phyloP scores from a whole-genome alignment of 2,113 vertebrate species.

The Coregonus clupeaformis region DNA sequence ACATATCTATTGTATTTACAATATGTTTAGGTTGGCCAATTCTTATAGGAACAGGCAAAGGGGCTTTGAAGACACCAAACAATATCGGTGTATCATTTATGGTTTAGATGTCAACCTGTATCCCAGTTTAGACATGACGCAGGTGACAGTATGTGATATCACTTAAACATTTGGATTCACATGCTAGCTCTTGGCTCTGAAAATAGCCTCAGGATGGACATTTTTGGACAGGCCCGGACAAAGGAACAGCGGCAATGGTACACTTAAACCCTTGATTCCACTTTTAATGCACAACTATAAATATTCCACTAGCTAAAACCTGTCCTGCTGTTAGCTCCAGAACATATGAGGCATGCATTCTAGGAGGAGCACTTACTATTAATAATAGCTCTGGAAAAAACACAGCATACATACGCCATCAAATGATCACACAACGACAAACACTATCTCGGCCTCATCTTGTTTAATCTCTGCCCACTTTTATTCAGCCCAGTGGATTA shows the following conservation, averaged over 20 bases:
- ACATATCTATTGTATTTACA: not conserved
- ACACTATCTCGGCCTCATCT: not conserved
- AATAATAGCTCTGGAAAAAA: conserved; percentile 56
- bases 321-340: conserved; percentile 59
- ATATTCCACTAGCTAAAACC: conserved; percentile 75
- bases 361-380: conserved; percentile 61
- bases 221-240: conserved; percentile 80
- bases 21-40: conserved; percentile 8
- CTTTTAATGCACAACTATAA: conserved; percentile 79
- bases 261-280: conserved; percentile 75
- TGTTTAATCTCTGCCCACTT: conserved; percentile 45
- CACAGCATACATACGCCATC: conserved; percentile 32
- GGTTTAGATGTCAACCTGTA: conserved; percentile 31
- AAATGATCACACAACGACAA: conserved; percentile 37
- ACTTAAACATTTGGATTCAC: conserved; percentile 37
- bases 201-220: conserved; percentile 66
- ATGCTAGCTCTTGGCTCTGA: conserved; percentile 44
- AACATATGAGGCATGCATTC: conserved; percentile 57
- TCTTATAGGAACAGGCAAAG: not conserved
- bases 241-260: conserved; percentile 66
- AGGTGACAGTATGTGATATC: conserved; percentile 46
- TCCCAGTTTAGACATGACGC: conserved; percentile 47
- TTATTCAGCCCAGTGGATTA: conserved; percentile 14
- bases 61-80: conserved; percentile 28
- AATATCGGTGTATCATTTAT: not conserved